Conservation (phyloP, 2,113 vertebrate species). For the Zeus faber region DNA sequence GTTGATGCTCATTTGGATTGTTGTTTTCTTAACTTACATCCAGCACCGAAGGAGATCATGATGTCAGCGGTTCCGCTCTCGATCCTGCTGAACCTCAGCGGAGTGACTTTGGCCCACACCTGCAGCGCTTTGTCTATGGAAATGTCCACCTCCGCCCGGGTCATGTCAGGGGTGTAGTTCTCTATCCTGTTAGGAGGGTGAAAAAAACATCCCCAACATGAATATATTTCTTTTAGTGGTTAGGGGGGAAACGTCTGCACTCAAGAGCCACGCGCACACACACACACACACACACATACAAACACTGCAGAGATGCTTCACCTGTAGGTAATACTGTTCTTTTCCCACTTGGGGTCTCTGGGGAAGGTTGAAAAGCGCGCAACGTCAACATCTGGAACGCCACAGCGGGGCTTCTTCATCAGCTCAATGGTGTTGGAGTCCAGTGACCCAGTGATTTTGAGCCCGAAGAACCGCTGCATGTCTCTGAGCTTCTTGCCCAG, state of each 20-base stretch:
- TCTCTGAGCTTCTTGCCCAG: slow-evolving; percentile 70
- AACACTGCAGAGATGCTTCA: slow-evolving; percentile 52
- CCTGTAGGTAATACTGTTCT: slow-evolving; percentile 82
- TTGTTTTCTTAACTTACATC: slow-evolving; percentile 64
- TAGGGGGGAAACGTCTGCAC: too few relatives aligned
- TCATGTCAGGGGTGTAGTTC: slow-evolving; percentile 81
- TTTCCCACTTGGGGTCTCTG: slow-evolving; percentile 76
- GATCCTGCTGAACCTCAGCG: slow-evolving; percentile 78
- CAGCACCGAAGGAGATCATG: slow-evolving; percentile 78
- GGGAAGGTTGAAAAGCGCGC: slow-evolving; percentile 63
- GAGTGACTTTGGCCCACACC: slow-evolving; percentile 80
- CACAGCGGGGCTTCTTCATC: slow-evolving; percentile 81
- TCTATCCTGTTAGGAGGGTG: slow-evolving; percentile 74
- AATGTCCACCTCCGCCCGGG: slow-evolving; percentile 64
- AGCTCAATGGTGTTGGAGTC: slow-evolving; percentile 69
- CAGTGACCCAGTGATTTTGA: slow-evolving; percentile 74
- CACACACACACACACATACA: neutral
- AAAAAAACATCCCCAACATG: too few relatives aligned
- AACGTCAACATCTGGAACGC: slow-evolving; percentile 72
- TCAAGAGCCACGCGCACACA: neutral
- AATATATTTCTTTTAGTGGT: too few relatives aligned
- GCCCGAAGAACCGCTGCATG: slow-evolving; percentile 82
- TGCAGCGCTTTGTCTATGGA: slow-evolving; percentile 76
- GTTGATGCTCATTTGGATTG: neutral
- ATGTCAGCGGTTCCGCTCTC: slow-evolving; percentile 79